Evolutionary conservation across 2,113 vertebrate species (phyloP).

Genomic region (Eudyptes chrysolophus): DNA sequence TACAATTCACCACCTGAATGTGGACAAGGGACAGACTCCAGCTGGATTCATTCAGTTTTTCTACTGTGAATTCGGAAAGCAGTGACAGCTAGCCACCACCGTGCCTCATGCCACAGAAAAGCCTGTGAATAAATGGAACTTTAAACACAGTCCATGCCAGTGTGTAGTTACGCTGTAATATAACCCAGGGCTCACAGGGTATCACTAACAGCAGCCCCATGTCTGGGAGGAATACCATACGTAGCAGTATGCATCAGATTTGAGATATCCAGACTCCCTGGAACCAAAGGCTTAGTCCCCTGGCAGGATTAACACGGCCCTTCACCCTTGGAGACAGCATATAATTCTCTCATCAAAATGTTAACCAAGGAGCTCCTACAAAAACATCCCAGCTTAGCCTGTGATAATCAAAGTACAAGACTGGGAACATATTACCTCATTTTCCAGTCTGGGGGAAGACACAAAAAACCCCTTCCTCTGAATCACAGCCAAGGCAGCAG

Average conservation of each 20-base stretch:
- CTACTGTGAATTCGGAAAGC: not conserved
- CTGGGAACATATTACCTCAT: not conserved
- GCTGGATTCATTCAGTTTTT: not conserved
- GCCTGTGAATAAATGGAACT: not conserved
- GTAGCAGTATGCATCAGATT: not conserved
- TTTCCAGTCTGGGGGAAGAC: not conserved
- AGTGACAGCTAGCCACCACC: not conserved
- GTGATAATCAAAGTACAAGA: not conserved
- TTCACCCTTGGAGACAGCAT: not conserved
- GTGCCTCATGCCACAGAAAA: not conserved
- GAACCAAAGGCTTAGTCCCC: constrained; percentile 31
- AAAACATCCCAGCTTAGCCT: not conserved
- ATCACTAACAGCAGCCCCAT: fast-evolving
- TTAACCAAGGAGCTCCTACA: not conserved
- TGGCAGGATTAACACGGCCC: not conserved
- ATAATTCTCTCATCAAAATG: not conserved
- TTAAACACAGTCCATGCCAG: not conserved
- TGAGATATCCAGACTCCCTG: constrained; percentile 38
- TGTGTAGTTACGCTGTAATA: not conserved
- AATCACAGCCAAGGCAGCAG: not conserved
- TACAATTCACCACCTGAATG: not conserved
- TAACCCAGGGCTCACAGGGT: not conserved
- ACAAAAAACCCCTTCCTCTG: not conserved
- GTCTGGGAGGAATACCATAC: not conserved
- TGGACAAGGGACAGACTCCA: not conserved